Base-by-base conservation (phyloP, 2,888 invertebrate genomes). In the Saturnia pavonia region DNA sequence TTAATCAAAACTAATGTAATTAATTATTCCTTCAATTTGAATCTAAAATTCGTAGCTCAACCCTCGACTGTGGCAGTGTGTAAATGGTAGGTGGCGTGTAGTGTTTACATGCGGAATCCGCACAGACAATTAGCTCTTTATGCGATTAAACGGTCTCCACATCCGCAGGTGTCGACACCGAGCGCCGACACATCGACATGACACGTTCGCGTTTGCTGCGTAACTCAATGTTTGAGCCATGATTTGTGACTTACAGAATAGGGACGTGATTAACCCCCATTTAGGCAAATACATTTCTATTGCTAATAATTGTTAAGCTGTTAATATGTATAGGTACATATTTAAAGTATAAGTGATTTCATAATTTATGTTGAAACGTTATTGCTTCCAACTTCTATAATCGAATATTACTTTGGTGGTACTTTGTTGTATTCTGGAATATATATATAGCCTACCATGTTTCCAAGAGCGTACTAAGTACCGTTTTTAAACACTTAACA, bases 41-140 rank as follows among this genome's bases (percentile, higher is more conserved):
- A 69, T 72, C 42, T n/a, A 70, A 72, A 54, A 51, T 68, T 54
- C 54, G 60, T 45, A 43, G 16, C 63, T 57, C 43, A 68, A 40
- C 51, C 68, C 68, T 60, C 42, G 54, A 68, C 65, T 65, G 65
- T 65, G 65, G 54, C 63, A 71, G 51, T 67, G 68, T 85, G 86
- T 84, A 86, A 89, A 87, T 83, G 85, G 81, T 80, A 80, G 78
- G 73, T 72, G 80, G 80, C 80, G 81, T 85, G 89, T 89, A 87
- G 88, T 92, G 91, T 92, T 92, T 93, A 92, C 92, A 88, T 89
- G 88, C 85, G 91, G 90, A 89, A 91, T 92, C 89, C 90, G 86
- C 76, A 88, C 91, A 91, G 91, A 92, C 94, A 94, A 94, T 94
- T 94, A 94, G 88, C 92, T 89, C 88, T 89, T 89, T 88, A 91